phyloP scores from a whole-genome alignment of 2,113 vertebrate species.

The Orcinus orca region DNA sequence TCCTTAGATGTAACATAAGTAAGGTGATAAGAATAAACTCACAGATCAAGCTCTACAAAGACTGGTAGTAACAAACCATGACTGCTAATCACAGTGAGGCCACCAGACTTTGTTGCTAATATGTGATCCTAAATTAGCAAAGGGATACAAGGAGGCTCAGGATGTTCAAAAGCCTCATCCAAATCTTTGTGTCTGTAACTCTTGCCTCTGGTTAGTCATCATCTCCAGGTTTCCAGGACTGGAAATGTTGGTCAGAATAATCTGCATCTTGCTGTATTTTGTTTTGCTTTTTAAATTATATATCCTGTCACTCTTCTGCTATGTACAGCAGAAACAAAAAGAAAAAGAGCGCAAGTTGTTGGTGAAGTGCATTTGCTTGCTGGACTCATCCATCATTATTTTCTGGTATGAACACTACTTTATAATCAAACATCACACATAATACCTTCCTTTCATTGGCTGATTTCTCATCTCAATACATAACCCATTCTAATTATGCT shows the following conservation, averaged over 20 bases:
- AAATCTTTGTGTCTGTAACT: neutral
- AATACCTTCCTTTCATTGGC: neutral
- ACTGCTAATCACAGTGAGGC: neutral
- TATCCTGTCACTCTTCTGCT: neutral
- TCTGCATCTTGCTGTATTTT: neutral
- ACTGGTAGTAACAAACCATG: neutral
- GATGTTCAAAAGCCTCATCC: neutral
- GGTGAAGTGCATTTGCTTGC: neutral
- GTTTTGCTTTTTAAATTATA: neutral
- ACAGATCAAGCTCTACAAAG: neutral
- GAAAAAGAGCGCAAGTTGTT: neutral
- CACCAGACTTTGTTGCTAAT: neutral
- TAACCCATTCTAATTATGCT: conserved; percentile 20
- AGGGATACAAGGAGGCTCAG: neutral
- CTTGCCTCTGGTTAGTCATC: neutral
- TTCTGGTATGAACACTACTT: neutral
- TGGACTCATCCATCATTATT: neutral
- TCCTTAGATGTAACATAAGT: neutral
- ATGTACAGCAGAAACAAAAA: neutral
- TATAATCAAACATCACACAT: neutral
- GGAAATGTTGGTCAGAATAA: neutral
- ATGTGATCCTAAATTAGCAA: neutral
- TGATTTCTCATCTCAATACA: conserved; percentile 32
- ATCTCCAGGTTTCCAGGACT: neutral
- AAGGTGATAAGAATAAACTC: neutral